phyloP scores from a whole-genome alignment of 2,888 invertebrate genomes.

The Monopis laevigella region DNA sequence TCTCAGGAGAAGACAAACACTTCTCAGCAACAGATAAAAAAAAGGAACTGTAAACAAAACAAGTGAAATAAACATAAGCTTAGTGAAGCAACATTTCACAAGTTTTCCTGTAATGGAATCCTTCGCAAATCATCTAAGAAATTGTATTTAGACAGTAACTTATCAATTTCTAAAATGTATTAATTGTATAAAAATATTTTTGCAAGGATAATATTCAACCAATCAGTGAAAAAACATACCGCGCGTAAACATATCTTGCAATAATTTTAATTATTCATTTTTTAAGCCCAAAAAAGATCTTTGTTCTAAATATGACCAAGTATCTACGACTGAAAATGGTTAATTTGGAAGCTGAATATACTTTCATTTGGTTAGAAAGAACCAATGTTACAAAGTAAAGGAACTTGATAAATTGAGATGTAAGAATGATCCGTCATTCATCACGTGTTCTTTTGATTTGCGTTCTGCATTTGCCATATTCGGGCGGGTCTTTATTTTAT shows the following conservation, averaged over 20 bases:
- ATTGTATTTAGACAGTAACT: conserved; percentile 7
- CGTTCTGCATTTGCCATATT: conserved; percentile 3
- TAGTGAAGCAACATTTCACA: not conserved
- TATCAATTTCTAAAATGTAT: conserved; percentile 2
- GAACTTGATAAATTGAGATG: conserved; percentile 1
- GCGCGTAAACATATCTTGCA: not conserved
- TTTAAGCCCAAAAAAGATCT: conserved; percentile 6
- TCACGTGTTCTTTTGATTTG: conserved; percentile 3
- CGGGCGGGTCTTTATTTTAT: conserved; percentile 1
- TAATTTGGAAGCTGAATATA: conserved; percentile 3
- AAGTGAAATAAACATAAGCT: not conserved
- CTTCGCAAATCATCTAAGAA: not conserved
- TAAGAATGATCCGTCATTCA: conserved; percentile 2
- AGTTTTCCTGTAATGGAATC: not conserved
- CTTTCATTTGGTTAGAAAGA: conserved; percentile 3
- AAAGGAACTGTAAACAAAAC: not conserved
- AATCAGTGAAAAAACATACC: conserved; percentile 4
- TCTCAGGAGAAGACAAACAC: not conserved
- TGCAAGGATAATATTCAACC: conserved; percentile 6
- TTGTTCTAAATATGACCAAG: conserved; percentile 1
- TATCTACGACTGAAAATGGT: not conserved
- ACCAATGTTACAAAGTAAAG: conserved; percentile 2
- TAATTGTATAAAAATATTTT: not conserved
- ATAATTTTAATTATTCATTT: conserved; percentile 5
- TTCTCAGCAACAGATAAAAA: no score